Conservation (phyloP, 2,797 vertebrate genomes). For the Cebuella pygmaea region DNA sequence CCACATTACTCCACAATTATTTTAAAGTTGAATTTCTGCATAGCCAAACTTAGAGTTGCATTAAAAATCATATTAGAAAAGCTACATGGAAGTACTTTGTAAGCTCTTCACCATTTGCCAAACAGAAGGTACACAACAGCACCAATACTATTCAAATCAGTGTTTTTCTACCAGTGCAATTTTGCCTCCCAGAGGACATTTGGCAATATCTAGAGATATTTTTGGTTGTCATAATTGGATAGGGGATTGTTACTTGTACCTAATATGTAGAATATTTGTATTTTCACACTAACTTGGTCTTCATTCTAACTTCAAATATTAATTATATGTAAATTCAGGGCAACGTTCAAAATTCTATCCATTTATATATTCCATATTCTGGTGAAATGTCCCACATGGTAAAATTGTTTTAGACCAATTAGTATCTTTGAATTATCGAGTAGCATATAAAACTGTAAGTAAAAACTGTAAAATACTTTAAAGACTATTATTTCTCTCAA, state of each 20-base stretch:
- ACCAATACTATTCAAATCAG: neutral
- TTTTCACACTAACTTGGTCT: neutral
- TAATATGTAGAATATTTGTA: neutral
- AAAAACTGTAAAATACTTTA: constrained; percentile 51
- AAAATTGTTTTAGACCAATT: constrained; percentile 15
- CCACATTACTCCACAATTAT: neutral
- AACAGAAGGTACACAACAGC: neutral
- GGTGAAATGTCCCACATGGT: neutral
- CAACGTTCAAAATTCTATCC: neutral
- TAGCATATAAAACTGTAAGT: constrained; percentile 43
- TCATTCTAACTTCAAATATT: neutral
- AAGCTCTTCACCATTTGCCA: neutral
- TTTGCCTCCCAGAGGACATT: neutral
- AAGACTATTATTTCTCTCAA: constrained; percentile 46
- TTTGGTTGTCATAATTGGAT: neutral
- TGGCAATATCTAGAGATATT: neutral
- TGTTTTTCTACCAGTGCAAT: neutral
- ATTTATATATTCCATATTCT: neutral
- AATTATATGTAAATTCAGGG: constrained; percentile 24
- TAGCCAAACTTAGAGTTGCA: neutral
- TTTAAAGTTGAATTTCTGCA: neutral
- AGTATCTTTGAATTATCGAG: constrained; percentile 6
- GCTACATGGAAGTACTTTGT: neutral
- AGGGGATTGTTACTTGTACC: neutral
- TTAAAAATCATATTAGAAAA: neutral